phyloP scores from a whole-genome alignment of 2,888 invertebrate species.

The Rotaria magnacalcarata region DNA sequence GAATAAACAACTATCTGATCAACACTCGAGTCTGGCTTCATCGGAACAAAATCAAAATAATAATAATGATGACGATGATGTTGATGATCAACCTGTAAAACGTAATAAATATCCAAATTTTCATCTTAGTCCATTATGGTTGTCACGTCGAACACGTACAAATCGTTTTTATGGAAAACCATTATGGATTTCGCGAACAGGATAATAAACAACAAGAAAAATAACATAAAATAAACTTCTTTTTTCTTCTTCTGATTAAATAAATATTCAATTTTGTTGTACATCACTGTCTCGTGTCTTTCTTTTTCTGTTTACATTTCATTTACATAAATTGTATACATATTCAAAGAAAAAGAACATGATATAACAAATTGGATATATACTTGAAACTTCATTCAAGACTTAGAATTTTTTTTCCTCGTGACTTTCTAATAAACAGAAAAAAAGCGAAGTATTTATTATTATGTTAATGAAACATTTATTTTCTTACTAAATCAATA shows the following conservation, averaged over 20 bases:
- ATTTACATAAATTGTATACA: too few species aligned
- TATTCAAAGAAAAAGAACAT: too few species aligned
- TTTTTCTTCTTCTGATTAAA: background rate
- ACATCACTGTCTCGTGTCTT: too few species aligned
- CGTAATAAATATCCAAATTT: slow-evolving; percentile 36
- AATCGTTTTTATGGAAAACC: slow-evolving; percentile 32
- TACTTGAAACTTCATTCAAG: too few species aligned
- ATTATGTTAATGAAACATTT: too few species aligned
- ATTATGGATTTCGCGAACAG: slow-evolving; percentile 28
- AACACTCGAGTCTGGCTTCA: background rate
- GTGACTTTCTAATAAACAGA: too few species aligned
- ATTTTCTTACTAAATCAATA: too few species aligned
- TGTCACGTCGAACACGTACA: slow-evolving; percentile 28
- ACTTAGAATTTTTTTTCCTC: too few species aligned
- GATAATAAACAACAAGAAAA: background rate
- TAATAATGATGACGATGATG: background rate
- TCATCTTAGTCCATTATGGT: slow-evolving; percentile 28
- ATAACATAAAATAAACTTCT: background rate
- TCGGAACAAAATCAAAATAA: background rate
- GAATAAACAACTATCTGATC: background rate
- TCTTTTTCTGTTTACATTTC: too few species aligned
- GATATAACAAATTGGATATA: too few species aligned
- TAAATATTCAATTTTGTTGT: background rate
- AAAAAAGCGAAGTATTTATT: too few species aligned
- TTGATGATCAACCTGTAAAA: background rate